Base-by-base conservation (phyloP, 2,797 vertebrate genomes). In the Sitta carolinensis region DNA sequence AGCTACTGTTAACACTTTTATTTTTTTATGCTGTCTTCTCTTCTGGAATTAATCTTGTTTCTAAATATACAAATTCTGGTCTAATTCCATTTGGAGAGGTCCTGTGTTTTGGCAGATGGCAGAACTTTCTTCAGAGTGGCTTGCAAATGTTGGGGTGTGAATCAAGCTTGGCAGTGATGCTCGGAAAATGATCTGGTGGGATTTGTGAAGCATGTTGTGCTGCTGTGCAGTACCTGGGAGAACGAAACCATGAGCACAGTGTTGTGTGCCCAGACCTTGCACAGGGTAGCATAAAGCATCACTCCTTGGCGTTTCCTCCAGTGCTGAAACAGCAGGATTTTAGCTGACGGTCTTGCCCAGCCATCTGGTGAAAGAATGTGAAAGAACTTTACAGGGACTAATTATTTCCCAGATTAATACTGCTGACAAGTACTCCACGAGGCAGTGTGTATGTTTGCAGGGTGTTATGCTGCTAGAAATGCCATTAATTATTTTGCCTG, bases 261-360 rank as follows among this genome's bases (percentile, higher is more conserved):
- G 81, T 12, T 77, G 61, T 2, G 0, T 77, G 87, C 75, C 80
- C 86, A 92, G 84, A 69, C 84, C 87, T 87, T 57, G 47, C 84
- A 90, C 27, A 72, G 66, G 73, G 58, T 80, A 94, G 64, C 91
- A 90, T 42, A 93, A 95, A 94, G 76, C 58, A 20, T 74, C 87
- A 48, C 51, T 87, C 55, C 61, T 74, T 94, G 94, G 95, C 87
- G 82, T 58, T 90, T 96, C 80, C 77, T 90, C 67, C 62, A 16
- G 36, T 95, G 97, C 97, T 98, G 97, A 97, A 95, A 48, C 88
- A 88, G 93, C 96, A 90, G 57, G 89, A 97, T 97, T 98, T 97
- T 92, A 97, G 97, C 97, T 97, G 97, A 98, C 43, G 54, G n/a
- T 91, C 87, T 95, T 70, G 70, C 87, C 62, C 45, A 84, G 32